These are phyloP conservation scores for Pelvicachromis taeniatus DNA, from an alignment of 2,113 vertebrate species.

Conservation along the genomic window DNA sequence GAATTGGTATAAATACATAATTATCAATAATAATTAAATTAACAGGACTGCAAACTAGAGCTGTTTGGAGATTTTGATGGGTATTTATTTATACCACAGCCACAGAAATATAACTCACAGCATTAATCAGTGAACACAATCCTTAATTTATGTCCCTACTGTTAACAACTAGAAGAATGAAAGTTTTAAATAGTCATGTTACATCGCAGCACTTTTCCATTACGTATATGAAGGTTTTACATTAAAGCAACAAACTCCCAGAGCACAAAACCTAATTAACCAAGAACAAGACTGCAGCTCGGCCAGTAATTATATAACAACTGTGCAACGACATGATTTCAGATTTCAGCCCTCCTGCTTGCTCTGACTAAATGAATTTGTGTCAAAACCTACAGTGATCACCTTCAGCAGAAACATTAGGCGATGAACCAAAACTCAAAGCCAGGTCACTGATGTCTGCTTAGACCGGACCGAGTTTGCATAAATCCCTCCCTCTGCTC, in stretches of 20 bases:
- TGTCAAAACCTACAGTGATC: neutral
- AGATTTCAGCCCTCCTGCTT: neutral
- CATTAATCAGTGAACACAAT: neutral
- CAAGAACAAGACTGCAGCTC: neutral
- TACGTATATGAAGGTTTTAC: neutral
- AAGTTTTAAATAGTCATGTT: neutral
- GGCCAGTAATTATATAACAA: neutral
- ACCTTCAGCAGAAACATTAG: neutral
- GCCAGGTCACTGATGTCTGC: neutral
- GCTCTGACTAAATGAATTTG: neutral
- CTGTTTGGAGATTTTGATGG: neutral
- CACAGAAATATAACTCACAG: neutral
- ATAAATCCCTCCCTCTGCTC: neutral
- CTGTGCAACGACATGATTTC: neutral
- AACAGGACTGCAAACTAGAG: too few species aligned
- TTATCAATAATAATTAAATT: too few species aligned
- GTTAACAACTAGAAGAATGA: neutral
- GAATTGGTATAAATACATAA: too few species aligned
- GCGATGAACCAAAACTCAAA: constrained; percentile 1
- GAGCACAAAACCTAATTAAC: neutral
- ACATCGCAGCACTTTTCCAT: neutral
- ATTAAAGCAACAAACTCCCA: neutral
- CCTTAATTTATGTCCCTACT: neutral
- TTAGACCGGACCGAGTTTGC: neutral
- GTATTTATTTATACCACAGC: rapidly evolving